phyloP scores from a whole-genome alignment of 2,888 invertebrate species.

The Camptogramma bilineatum region DNA sequence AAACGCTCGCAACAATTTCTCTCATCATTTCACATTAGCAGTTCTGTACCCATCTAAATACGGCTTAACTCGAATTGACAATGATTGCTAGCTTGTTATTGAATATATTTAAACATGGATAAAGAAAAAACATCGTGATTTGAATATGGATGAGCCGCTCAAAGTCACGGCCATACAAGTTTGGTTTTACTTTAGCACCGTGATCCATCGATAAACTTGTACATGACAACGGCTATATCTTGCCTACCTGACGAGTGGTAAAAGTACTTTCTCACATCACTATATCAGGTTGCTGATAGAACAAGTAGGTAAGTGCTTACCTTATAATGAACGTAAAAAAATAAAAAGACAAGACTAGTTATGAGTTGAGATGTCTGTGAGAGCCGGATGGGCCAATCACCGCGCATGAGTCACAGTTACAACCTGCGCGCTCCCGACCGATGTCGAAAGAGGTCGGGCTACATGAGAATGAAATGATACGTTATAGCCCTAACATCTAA shows the following conservation, averaged over 20 bases:
- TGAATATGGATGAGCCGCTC: conserved; percentile 30
- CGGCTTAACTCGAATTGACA: conserved; percentile 11
- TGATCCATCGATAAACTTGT: conserved; percentile 17
- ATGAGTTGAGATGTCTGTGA: conserved; percentile 73
- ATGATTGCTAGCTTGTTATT: conserved; percentile 7
- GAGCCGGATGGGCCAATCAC: conserved; percentile 82
- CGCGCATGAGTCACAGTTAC: conserved; percentile 73
- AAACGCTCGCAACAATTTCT: conserved; percentile 19
- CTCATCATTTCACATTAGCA: conserved; percentile 23
- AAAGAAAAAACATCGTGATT: conserved; percentile 19
- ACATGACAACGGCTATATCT: conserved; percentile 11
- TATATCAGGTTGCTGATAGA: conserved; percentile 30
- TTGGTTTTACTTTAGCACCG: neutral
- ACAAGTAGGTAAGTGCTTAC: conserved; percentile 25
- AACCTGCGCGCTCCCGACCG: conserved; percentile 59
- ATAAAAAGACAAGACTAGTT: conserved; percentile 56
- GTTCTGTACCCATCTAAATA: conserved; percentile 2
- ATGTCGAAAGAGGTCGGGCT: conserved; percentile 51
- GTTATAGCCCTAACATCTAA: neutral
- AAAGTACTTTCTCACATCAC: conserved; percentile 33
- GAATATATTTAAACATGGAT: conserved; percentile 2
- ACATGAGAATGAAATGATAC: conserved; percentile 15
- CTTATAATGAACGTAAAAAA: conserved; percentile 41
- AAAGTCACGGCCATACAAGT: conserved; percentile 21
- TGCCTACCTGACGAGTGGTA: conserved; percentile 18